Evolutionary conservation across 2,888 invertebrate genomes (phyloP), one percentile per base, ranked within the genome.

Genomic region (Tineola bisselliella): DNA sequence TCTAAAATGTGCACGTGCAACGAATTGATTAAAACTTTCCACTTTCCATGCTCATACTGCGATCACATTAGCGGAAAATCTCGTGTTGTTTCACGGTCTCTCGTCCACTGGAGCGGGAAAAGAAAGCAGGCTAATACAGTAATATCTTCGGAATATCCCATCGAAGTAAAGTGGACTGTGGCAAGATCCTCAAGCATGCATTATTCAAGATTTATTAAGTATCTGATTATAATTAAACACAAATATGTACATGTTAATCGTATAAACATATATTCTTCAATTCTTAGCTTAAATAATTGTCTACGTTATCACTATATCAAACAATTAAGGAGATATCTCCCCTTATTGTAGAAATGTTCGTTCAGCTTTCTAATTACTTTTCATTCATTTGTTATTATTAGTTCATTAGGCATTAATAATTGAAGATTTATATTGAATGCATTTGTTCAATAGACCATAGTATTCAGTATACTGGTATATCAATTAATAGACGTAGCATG

Each of bases 1-100:
- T 44, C 6, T 11, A 60, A 43, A 44, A 79, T 79, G 77, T 82
- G 81, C 82, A 80, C 84, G 83, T 83, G 84, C 84, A 84, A 77
- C 84, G 81, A 81, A 73, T 83, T 80, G 84, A 75, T 77, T 73
- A 76, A 71, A 76, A 82, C 86, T 87, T 87, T 87, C 86, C 80
- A 87, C 86, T 86, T 87, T 87, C 84, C 77, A 81, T 74, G 74
- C 72, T 72, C 75, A 71, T 71, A 72, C 72, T 76, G 79, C 76
- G 73, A 72, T 71, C 73, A 72, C 74, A 78, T 79, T 81, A 79
- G 80, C 78, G 79, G 84, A 82, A 83, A 84, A 83, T 82, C 84
- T 81, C 71, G 72, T 77, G 76, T 76, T 76, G 77, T 84, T 81
- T 81, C 79, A 78, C 70, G 72, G 74, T 77, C 77, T 78, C 71